Base-by-base conservation (phyloP, 2,113 vertebrate species). In the Willisornis vidua region DNA sequence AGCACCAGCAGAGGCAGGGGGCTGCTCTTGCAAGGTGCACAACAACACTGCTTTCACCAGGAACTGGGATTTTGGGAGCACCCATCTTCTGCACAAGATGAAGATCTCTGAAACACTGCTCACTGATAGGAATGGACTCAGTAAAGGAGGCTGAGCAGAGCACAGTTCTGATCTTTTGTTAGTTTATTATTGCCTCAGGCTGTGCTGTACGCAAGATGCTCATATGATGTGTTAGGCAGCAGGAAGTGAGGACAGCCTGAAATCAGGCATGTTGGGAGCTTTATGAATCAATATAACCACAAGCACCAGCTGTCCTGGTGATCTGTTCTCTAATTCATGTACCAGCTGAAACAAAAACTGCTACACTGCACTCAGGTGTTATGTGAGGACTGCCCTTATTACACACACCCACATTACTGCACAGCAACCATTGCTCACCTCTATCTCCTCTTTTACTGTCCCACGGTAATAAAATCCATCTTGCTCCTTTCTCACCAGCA, bases 391-490 rank as follows among this genome's bases (percentile, higher is more conserved):
- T 66, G 63, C 46, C 68, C 41, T 48, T 49, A 1, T 29, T 10
- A 29, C 20, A 23, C 22, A 8, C 2, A 22, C 14, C 29, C 52
- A 12, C 1, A 0, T 20, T 29, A 59, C 19, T 1, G 1, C 62
- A 57, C 46, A 63, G 61, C 35, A 68, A 17, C n/a, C 17, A 19
- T 20, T 55, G 95, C 97, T 97, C 88, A 98, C 98, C 98, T 99
- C 96, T 49, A 98, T 62, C 95, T 98, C 97, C 43, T 98, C 92
- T 92, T 98, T 98, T 46, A 99, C 91, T 55, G 97, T 98, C 33
- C 98, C 98, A 43, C 1, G 49, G 90, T 99, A 98, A 96, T 98
- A 99, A 91, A 98, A 97, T 14, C 98, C 98, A 78, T 99, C 98
- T 29, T 41, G 55, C 62, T 98, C 97, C 82, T 93, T 97, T 96